Evolutionary conservation across 2,888 invertebrate genomes (phyloP).

Genomic region (Dimorphilus gyrociliatus): DNA sequence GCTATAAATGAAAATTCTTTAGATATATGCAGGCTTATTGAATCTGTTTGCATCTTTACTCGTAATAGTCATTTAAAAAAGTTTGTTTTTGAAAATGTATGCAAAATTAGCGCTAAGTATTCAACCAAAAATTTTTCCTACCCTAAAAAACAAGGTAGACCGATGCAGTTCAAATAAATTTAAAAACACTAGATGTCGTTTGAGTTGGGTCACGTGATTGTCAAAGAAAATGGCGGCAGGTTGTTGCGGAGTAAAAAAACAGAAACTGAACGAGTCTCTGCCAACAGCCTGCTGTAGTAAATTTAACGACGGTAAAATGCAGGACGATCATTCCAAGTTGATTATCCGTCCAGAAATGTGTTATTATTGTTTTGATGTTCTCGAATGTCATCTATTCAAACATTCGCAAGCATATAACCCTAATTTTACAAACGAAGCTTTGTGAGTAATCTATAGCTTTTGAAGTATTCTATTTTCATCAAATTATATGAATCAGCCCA

Average conservation of each 20-base stretch:
- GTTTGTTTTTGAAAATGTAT: too few relatives aligned
- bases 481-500: constrained; percentile 43
- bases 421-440: constrained; percentile 80
- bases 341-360: constrained; percentile 61
- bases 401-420: constrained; percentile 70
- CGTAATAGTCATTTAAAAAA: too few relatives aligned
- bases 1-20: too few relatives aligned
- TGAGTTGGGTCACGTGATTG: too few relatives aligned
- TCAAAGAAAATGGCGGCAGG: constrained; percentile 70
- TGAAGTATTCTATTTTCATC: constrained; percentile 2
- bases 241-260: constrained; percentile 80
- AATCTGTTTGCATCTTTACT: too few relatives aligned
- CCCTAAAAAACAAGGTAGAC: too few relatives aligned
- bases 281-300: constrained; percentile 33
- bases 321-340: constrained; percentile 23
- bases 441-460: constrained; percentile 51
- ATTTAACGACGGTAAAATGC: constrained; percentile 36
- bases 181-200: too few relatives aligned
- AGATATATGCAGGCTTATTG: too few relatives aligned
- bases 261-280: constrained; percentile 56
- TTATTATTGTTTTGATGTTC: constrained; percentile 96
- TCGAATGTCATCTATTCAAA: constrained; percentile 81
- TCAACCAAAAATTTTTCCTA: too few relatives aligned
- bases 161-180: too few relatives aligned
- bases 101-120: too few relatives aligned